Conservation (phyloP, 1,140 invertebrate genomes). For the Lepidurus packardi region DNA sequence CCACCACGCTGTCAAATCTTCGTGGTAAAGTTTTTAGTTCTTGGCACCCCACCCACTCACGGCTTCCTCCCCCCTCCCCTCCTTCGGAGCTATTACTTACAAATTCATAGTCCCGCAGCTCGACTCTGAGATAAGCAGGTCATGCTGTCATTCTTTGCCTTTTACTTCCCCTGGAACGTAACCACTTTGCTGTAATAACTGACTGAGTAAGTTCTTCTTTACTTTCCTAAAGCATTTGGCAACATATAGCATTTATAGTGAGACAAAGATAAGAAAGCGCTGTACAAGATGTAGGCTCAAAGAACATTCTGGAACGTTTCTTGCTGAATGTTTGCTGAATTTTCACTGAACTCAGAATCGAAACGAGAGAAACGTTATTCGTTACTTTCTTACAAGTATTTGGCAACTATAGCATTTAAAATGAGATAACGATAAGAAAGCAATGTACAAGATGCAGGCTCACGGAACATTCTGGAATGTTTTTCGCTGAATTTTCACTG, state of each 20-base stretch:
- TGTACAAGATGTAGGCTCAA: too few species aligned
- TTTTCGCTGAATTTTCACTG: too few species aligned
- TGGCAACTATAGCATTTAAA: too few species aligned
- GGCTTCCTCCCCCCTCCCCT: neutral
- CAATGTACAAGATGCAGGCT: too few species aligned
- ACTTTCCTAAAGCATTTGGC: neutral
- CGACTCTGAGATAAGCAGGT: slow-evolving; percentile 15
- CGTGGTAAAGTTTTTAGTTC: slow-evolving; percentile 14
- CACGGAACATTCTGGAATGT: too few species aligned
- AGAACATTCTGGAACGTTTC: too few species aligned
- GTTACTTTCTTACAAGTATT: too few species aligned
- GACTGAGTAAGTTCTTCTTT: neutral
- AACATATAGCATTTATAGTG: neutral
- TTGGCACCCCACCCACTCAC: neutral
- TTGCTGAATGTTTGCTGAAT: too few species aligned
- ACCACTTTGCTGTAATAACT: slow-evolving; percentile 4
- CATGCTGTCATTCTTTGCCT: neutral
- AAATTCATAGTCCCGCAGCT: slow-evolving; percentile 13
- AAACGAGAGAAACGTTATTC: too few species aligned
- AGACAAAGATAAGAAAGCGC: too few species aligned
- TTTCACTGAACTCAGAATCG: too few species aligned
- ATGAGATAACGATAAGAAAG: too few species aligned
- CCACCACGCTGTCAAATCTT: slow-evolving; percentile 17
- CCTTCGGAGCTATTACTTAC: slow-evolving; percentile 21
- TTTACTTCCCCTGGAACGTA: neutral